Conservation (phyloP, 1,140 invertebrate species). For the Halotydeus destructor region DNA sequence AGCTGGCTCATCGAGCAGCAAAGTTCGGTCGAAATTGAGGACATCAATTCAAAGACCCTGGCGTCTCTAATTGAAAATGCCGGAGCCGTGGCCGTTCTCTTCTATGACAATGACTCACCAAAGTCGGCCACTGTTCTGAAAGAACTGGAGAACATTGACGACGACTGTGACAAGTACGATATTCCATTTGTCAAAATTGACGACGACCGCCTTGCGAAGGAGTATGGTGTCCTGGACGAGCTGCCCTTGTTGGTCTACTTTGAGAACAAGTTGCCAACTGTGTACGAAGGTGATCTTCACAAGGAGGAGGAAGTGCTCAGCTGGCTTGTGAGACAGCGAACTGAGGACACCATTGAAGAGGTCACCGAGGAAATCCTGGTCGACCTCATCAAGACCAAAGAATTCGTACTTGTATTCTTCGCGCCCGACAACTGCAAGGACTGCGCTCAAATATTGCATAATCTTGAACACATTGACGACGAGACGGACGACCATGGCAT, state of each 20-base stretch:
- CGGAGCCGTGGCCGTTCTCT: conserved; percentile 58
- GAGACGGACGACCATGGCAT: conserved; percentile 79
- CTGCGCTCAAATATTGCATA: conserved; percentile 24
- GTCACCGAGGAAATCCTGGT: conserved; percentile 30
- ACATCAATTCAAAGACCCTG: conserved; percentile 78
- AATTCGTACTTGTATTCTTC: conserved; percentile 21
- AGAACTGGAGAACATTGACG: conserved; percentile 25
- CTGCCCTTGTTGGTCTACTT: conserved; percentile 21
- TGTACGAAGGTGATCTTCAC: conserved; percentile 42
- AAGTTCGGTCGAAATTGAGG: conserved; percentile 73
- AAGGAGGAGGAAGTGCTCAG: conserved; percentile 74
- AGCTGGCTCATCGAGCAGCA: conserved; percentile 76
- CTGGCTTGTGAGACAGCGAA: conserved; percentile 73
- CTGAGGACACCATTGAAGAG: conserved; percentile 75
- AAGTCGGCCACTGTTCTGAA: conserved; percentile 19
- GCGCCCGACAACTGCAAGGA: conserved; percentile 20
- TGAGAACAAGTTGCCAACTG: conserved; percentile 19
- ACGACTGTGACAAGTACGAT: conserved; percentile 19
- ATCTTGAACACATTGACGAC: conserved; percentile 73
- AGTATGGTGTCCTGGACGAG: conserved; percentile 20
- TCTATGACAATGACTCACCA: conserved; percentile 31
- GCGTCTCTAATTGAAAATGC: conserved; percentile 64
- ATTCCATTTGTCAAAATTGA: conserved; percentile 23
- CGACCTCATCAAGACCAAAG: conserved; percentile 18
- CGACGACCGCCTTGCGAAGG: conserved; percentile 19